Evolutionary conservation across 2,888 invertebrate genomes (phyloP).

Genomic region (Nymphalis urticae): DNA sequence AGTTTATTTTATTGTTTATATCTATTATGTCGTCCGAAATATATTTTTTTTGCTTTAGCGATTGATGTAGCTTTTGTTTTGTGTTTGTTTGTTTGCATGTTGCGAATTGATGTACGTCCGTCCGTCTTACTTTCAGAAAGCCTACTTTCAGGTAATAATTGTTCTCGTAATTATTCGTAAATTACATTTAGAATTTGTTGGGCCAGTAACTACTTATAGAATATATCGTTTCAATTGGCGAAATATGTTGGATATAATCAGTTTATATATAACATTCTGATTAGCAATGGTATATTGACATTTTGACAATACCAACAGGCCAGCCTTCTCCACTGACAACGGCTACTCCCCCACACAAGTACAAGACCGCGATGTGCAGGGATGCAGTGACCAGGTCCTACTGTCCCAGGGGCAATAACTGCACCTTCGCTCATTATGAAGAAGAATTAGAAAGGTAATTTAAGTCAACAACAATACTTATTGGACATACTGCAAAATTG

Average conservation of each 20-base stretch:
- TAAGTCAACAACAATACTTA: neutral
- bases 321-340: slow-evolving; percentile 56
- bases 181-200: neutral
- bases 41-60: no score
- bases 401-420: slow-evolving; percentile 92
- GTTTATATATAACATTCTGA: no score
- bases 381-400: slow-evolving; percentile 89
- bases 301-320: slow-evolving; percentile 43
- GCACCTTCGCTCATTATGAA: slow-evolving; percentile 95
- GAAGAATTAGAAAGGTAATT: slow-evolving; percentile 92
- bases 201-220: no score
- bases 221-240: no score
- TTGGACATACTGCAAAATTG: no score
- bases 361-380: slow-evolving; percentile 95
- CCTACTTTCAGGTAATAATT: neutral
- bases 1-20: no score
- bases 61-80: no score
- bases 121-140: neutral
- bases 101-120: no score
- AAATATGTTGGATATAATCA: no score
- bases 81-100: no score
- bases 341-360: slow-evolving; percentile 82
- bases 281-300: no score
- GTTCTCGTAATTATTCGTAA: neutral
- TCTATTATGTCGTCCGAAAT: no score